Percentiles rank a stretch among this genome's conserved stretches.
Conservation (phyloP, 2,888 invertebrate genomes). For the Phytoseiulus persimilis region DNA sequence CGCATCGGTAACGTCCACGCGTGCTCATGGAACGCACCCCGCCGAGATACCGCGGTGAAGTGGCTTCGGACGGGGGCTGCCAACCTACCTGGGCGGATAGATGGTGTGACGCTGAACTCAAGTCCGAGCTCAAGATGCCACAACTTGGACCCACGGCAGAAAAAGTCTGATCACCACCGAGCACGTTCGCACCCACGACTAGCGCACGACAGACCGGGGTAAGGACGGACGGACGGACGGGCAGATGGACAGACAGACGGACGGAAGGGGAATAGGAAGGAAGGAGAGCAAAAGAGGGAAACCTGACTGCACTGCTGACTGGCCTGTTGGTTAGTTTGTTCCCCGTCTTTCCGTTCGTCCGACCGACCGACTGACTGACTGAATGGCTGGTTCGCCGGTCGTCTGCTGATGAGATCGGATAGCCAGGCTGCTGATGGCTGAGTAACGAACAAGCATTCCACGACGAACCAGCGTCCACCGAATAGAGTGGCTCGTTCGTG, state of each 20-base stretch:
- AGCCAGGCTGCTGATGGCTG: background rate
- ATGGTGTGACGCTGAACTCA: background rate
- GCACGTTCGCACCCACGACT: background rate
- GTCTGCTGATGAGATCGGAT: background rate
- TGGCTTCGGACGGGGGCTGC: background rate
- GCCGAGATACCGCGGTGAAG: background rate
- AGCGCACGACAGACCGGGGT: too few relatives aligned
- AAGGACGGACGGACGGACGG: background rate
- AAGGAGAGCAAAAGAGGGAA: background rate
- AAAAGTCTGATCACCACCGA: background rate
- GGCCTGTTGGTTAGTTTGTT: background rate
- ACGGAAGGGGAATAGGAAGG: background rate
- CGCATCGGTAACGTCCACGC: background rate
- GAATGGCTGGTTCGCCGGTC: background rate
- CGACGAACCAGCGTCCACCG: background rate
- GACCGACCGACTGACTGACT: background rate
- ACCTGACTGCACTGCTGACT: background rate
- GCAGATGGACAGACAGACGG: too few relatives aligned
- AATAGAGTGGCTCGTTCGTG: background rate
- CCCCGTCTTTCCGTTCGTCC: background rate
- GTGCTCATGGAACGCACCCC: background rate
- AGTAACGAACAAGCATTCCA: background rate
- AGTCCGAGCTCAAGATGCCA: background rate
- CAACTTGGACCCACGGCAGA: background rate
- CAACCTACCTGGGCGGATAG: background rate